These are phyloP conservation scores for Pantala flavescens DNA, from an alignment of 1,140 invertebrate genomes.

Conservation along the genomic window DNA sequence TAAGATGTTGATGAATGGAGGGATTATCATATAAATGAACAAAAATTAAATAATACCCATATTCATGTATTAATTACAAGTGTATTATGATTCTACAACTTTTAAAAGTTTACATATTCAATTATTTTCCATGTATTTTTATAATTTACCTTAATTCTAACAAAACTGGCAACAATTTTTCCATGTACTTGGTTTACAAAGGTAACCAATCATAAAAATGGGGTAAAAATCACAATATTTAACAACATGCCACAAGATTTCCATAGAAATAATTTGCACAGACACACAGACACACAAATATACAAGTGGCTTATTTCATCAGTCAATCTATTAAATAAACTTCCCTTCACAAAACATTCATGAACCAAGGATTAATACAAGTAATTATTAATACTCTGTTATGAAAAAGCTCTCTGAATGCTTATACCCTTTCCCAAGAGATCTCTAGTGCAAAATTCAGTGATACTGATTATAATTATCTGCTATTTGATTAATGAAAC, in stretches of 20 bases:
- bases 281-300: neutral
- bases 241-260: neutral
- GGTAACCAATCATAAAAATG: slow-evolving; percentile 3
- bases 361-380: slow-evolving; percentile 7
- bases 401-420: slow-evolving; percentile 6
- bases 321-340: neutral
- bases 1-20: neutral
- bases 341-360: slow-evolving; percentile 6
- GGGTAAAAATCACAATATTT: slow-evolving; percentile 7
- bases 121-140: neutral
- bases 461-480: too few species aligned
- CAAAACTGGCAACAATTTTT: neutral
- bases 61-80: slow-evolving; percentile 8
- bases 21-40: neutral
- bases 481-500: too few species aligned
- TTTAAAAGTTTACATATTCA: slow-evolving; percentile 6
- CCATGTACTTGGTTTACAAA: neutral
- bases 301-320: slow-evolving; percentile 2
- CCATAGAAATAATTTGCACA: slow-evolving; percentile 2
- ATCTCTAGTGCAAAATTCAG: neutral
- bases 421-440: neutral
- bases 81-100: neutral
- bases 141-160: neutral
- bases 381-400: neutral
- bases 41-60: neutral